Evolutionary conservation across 2,113 vertebrate genomes (phyloP).

Genomic region (Delphinapterus leucas): DNA sequence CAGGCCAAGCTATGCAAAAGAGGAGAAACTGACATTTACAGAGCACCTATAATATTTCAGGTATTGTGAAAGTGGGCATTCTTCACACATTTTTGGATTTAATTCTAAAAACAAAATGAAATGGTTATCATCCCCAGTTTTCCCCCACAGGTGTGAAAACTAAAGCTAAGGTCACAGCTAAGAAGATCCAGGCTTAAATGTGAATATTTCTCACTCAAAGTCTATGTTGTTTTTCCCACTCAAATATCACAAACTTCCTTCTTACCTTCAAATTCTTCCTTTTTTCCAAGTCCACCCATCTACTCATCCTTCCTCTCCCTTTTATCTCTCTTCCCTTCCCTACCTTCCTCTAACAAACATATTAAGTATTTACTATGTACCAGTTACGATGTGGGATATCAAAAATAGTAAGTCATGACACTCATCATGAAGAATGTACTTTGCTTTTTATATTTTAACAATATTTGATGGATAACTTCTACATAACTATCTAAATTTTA

Average conservation of each 20-base stretch:
- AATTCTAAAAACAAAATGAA: slow-evolving; percentile 22
- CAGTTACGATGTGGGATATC: background rate
- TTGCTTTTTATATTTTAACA: background rate
- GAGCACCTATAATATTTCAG: background rate
- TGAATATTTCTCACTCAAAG: background rate
- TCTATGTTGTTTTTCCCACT: background rate
- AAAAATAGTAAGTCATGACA: background rate
- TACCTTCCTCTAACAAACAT: background rate
- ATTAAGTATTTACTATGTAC: background rate
- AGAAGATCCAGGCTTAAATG: background rate
- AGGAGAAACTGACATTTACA: slow-evolving; percentile 18
- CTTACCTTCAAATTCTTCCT: background rate
- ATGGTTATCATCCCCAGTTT: background rate
- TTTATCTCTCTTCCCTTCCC: background rate
- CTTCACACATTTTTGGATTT: background rate
- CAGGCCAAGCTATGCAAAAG: slow-evolving; percentile 10
- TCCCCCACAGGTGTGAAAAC: background rate
- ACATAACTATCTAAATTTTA: background rate
- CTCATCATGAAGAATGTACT: background rate
- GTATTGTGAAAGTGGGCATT: slow-evolving; percentile 17
- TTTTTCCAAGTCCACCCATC: background rate
- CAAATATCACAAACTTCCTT: background rate
- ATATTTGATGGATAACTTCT: background rate
- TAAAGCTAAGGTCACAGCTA: background rate
- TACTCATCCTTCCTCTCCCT: background rate